Evolutionary conservation across 2,113 vertebrate species (phyloP).

Genomic region (Cromileptes altivelis): DNA sequence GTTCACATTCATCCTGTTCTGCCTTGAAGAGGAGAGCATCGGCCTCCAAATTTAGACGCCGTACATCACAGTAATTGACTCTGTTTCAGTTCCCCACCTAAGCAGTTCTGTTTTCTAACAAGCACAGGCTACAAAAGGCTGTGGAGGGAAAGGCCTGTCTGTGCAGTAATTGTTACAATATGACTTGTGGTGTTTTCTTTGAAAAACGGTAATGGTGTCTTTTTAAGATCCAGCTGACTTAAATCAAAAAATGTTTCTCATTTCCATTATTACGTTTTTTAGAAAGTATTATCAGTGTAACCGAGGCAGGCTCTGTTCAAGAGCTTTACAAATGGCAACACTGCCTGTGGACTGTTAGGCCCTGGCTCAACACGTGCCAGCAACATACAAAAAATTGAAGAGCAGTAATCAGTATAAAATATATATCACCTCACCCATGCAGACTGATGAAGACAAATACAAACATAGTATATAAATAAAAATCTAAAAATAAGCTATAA

Average conservation of each 20-base stretch:
- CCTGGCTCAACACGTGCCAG: too few species aligned
- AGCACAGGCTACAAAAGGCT: neutral
- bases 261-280: neutral
- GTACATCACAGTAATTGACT: slow-evolving; percentile 65
- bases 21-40: slow-evolving; percentile 53
- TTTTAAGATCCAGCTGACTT: neutral
- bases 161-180: neutral
- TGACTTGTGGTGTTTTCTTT: neutral
- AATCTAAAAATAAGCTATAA: slow-evolving; percentile 10
- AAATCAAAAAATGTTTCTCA: neutral
- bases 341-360: too few species aligned
- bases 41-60: slow-evolving; percentile 68
- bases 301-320: neutral
- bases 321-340: neutral
- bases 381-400: neutral
- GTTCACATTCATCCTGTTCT: slow-evolving; percentile 63
- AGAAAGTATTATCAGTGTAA: neutral
- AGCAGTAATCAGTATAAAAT: neutral
- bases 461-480: neutral
- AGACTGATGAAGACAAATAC: slow-evolving; percentile 4
- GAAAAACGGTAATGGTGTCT: too few species aligned
- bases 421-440: neutral
- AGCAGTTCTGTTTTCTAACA: slow-evolving; percentile 32
- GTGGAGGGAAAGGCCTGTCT: neutral
- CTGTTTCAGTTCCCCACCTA: slow-evolving; percentile 38